These are phyloP conservation scores for Balearica regulorum DNA, from an alignment of 2,797 vertebrate species.

Conservation along the genomic window DNA sequence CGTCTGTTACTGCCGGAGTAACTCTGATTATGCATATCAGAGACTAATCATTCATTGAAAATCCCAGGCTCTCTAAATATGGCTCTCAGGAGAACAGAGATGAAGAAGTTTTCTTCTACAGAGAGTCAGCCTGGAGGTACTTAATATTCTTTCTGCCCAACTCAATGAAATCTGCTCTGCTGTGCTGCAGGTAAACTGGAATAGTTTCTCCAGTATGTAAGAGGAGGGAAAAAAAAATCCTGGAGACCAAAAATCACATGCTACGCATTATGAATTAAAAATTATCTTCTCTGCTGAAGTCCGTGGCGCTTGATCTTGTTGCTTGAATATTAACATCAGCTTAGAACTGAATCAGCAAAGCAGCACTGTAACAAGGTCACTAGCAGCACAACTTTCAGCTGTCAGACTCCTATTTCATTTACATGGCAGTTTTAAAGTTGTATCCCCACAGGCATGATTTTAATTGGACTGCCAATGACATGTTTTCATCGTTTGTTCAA, in stretches of 20 bases:
- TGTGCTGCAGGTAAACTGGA: neutral
- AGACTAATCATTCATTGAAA: conserved; percentile 28
- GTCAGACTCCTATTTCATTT: conserved; percentile 6
- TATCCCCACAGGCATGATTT: conserved; percentile 14
- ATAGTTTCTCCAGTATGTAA: neutral
- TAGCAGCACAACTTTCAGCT: conserved; percentile 12
- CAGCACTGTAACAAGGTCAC: neutral
- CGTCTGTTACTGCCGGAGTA: neutral
- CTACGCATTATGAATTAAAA: conserved; percentile 18
- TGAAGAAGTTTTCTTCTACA: neutral
- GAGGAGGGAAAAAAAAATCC: fast-evolving
- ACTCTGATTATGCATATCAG: neutral
- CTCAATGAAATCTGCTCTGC: neutral
- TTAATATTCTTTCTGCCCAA: neutral
- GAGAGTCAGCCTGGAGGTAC: neutral
- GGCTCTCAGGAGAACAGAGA: neutral
- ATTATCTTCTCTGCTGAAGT: neutral
- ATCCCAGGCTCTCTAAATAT: neutral
- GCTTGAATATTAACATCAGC: conserved; percentile 24
- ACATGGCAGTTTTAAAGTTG: neutral
- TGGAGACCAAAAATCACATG: neutral
- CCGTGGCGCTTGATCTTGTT: neutral
- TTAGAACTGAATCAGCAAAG: conserved; percentile 40
- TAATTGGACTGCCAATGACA: conserved; percentile 32
- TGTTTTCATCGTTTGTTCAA: neutral